Evolutionary conservation across 2,888 invertebrate species (phyloP).

Genomic region (Anticlea derivata): DNA sequence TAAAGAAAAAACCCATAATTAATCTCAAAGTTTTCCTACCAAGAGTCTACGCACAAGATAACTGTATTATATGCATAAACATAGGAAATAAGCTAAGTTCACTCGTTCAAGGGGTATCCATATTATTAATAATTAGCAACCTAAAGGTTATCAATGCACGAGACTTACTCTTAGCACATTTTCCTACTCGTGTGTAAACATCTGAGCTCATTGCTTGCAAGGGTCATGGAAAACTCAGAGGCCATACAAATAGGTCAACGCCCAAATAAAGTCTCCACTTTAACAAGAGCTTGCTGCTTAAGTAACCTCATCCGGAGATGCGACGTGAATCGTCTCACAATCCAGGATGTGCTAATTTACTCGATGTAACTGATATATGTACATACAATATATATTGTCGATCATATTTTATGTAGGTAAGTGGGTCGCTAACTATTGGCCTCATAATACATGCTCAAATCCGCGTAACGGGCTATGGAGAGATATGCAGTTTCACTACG

Average conservation of each 20-base stretch:
- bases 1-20: constrained; percentile 24
- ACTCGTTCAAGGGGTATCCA: constrained; percentile 30
- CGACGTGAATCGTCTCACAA: constrained; percentile 39
- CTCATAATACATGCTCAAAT: too few relatives aligned
- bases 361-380: constrained; percentile 8
- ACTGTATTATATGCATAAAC: neutral
- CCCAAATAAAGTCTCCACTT: constrained; percentile 33
- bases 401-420: too few relatives aligned
- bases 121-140: constrained; percentile 8
- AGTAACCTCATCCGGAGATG: constrained; percentile 63
- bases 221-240: constrained; percentile 25
- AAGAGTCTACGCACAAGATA: too few relatives aligned
- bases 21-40: too few relatives aligned
- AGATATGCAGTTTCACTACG: too few relatives aligned
- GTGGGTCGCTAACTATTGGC: too few relatives aligned
- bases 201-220: constrained; percentile 4
- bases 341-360: constrained; percentile 69
- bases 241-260: constrained; percentile 37
- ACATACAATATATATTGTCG: too few relatives aligned
- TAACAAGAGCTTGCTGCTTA: constrained; percentile 38
- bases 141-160: constrained; percentile 12
- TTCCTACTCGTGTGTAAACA: constrained; percentile 12
- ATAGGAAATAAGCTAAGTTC: constrained; percentile 29
- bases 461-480: too few relatives aligned
- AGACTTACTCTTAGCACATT: constrained; percentile 4